A percentile compares a stretch with the other conserved stretches of the same genome.
These are phyloP conservation scores for Chrysopa pallens DNA, from an alignment of 1,140 invertebrate species.

Conservation along the genomic window DNA sequence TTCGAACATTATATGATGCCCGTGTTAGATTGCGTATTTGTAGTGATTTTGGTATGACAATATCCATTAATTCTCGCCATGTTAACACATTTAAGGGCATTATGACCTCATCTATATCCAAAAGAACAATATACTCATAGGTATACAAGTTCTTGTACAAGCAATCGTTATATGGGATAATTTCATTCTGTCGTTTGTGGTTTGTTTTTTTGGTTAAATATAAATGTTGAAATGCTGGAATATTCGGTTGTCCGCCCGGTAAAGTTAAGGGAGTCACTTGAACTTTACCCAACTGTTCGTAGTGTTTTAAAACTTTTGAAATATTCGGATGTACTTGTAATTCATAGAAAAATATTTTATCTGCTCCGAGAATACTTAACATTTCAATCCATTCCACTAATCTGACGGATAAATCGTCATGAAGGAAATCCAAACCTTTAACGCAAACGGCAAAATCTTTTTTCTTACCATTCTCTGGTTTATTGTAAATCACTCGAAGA, in stretches of 20 bases:
- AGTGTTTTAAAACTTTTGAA: conserved; percentile 70
- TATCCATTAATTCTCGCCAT: conserved; percentile 66
- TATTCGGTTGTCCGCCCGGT: conserved; percentile 80
- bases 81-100: conserved; percentile 62
- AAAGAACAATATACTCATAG: conserved; percentile 75
- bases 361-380: conserved; percentile 66
- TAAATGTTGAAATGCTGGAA: conserved; percentile 71
- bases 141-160: conserved; percentile 83
- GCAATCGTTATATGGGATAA: conserved; percentile 95
- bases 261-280: conserved; percentile 74
- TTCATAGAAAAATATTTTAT: conserved; percentile 86
- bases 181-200: conserved; percentile 83
- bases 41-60: conserved; percentile 48
- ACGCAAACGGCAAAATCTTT: conserved; percentile 87
- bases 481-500: conserved; percentile 68
- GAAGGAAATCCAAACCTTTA: conserved; percentile 80
- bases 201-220: conserved; percentile 79
- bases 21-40: conserved; percentile 52
- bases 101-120: conserved; percentile 90
- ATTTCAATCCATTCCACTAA: conserved; percentile 93
- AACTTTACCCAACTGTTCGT: conserved; percentile 53
- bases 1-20: conserved; percentile 74
- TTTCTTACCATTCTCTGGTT: conserved; percentile 34
- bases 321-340: conserved; percentile 83
- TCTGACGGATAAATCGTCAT: conserved; percentile 76